Percentiles rank a stretch among this genome's conserved stretches.
Conservation (phyloP, 2,797 vertebrate genomes). For the Cephalopachus bancanus region DNA sequence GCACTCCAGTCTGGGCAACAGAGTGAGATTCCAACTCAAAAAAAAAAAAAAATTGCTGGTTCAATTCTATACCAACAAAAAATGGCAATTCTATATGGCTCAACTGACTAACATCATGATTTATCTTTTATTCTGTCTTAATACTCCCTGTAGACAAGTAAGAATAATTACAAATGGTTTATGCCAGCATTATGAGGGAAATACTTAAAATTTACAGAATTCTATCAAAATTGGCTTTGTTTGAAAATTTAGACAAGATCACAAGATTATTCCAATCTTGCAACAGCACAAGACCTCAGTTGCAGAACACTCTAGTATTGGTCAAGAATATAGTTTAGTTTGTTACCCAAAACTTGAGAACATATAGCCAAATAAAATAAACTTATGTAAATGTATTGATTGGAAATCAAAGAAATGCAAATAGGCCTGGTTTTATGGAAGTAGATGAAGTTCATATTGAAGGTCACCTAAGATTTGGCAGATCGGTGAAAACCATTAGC, state of each 20-base stretch:
- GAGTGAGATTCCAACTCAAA: too few relatives aligned
- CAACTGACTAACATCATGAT: neutral
- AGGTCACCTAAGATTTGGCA: constrained; percentile 17
- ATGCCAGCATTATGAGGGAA: constrained; percentile 57
- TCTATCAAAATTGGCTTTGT: constrained; percentile 52
- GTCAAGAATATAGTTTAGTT: constrained; percentile 2
- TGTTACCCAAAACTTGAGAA: neutral
- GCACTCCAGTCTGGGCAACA: too few relatives aligned
- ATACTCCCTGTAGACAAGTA: neutral
- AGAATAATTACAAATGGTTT: neutral
- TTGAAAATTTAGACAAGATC: constrained; percentile 30
- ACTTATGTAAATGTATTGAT: constrained; percentile 30
- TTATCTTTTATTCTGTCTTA: constrained; percentile 53
- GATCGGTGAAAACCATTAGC: neutral
- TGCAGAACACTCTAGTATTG: neutral
- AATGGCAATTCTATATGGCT: neutral
- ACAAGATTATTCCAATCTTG: constrained; percentile 22
- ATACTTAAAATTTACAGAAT: constrained; percentile 58
- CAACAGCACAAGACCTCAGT: neutral
- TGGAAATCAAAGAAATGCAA: constrained; percentile 54
- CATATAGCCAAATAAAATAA: neutral
- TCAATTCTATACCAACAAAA: neutral
- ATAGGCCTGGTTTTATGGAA: constrained; percentile 49
- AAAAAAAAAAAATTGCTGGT: too few relatives aligned
- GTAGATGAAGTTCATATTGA: constrained; percentile 30